Evolutionary conservation across 2,113 vertebrate genomes (phyloP), one percentile per base, ranked within the genome.

Genomic region (Passerina amoena): DNA sequence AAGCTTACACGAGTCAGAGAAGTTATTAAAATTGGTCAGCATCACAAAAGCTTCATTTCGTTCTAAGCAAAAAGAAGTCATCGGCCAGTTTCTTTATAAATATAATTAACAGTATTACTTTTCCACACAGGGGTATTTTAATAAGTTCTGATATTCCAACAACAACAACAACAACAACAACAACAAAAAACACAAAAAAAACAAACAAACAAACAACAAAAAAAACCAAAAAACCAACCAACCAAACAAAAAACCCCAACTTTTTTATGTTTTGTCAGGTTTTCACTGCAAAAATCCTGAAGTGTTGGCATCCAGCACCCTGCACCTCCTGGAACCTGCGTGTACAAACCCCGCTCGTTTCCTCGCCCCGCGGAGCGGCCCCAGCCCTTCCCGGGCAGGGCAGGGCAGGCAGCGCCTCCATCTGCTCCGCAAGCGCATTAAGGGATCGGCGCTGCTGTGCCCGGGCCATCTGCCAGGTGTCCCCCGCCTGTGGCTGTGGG

Each of bases 341-440:
- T 0, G 10, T 2, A 2, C 2, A 3, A n/a, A 2, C 23, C 21
- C 51, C 3, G 51, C 1, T 76, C 6, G 6, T 25, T 1, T 6
- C 7, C 51, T 6, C 6, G 9, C 9, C 0, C 40, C 5, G 3
- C 31, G 4, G 71, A 21, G 14, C 27, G 4, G 25, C 0, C 40
- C 6, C 4, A 4, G 40, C 21, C 23, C 21, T 30, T 5, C 40
- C 53, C 5, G 30, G 6, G 2, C 50, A 11, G 28, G 11, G 51
- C 53, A 33, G 31, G 31, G 12, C 68, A 42, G 30, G 44, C 31
- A 48, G 1, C 0, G 1, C 3, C 7, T 0, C 0, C 21, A 13
- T 8, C n/a, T 1, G 53, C 84, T 7, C 3, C 9, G 6, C 42
- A 65, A 94, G 85, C 95, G 79, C 75, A 7, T 88, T 77, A 96